phyloP scores from a whole-genome alignment of 2,113 vertebrate genomes.

The Myotis yumanensis region DNA sequence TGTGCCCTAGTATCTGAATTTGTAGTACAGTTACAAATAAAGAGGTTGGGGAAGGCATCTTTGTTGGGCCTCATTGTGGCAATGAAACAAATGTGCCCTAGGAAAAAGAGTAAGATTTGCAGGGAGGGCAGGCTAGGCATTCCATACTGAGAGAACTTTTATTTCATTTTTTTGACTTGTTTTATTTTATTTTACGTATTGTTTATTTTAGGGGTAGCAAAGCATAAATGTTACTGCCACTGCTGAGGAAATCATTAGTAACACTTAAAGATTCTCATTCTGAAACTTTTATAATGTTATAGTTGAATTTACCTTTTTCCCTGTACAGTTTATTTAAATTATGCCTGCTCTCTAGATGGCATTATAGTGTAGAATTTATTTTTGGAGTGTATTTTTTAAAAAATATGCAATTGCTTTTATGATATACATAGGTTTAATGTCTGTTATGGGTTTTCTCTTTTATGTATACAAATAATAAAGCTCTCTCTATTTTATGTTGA shows the following conservation, averaged over 20 bases:
- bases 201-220: constrained; percentile 36
- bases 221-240: constrained; percentile 10
- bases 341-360: neutral
- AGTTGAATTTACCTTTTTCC: constrained; percentile 21
- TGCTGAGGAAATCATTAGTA: constrained; percentile 42
- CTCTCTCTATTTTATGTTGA: neutral
- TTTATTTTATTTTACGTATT: constrained; percentile 22
- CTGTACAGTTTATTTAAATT: neutral
- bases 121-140: neutral
- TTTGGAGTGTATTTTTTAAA: neutral
- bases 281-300: constrained; percentile 27
- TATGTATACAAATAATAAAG: constrained; percentile 29
- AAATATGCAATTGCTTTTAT: constrained; percentile 28
- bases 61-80: neutral
- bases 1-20: neutral
- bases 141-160: neutral
- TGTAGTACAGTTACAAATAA: neutral
- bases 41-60: neutral
- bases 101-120: neutral
- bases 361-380: constrained; percentile 41
- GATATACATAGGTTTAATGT: constrained; percentile 6
- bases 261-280: constrained; percentile 24
- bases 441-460: neutral
- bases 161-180: neutral
- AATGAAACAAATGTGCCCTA: constrained; percentile 8